Evolutionary conservation across 2,888 invertebrate genomes (phyloP).

Genomic region (Eupithecia exiguata): DNA sequence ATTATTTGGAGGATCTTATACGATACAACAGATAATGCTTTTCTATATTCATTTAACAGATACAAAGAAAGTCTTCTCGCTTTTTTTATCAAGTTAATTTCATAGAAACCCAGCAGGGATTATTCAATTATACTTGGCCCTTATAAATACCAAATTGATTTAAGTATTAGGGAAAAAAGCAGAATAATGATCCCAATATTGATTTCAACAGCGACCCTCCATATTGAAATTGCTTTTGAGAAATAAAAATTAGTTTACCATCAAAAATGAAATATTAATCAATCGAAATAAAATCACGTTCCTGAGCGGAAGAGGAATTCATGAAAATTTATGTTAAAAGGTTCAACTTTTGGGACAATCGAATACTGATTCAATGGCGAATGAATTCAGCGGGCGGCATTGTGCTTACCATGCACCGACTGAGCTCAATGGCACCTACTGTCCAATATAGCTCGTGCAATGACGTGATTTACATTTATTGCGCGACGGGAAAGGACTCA

Average conservation of each 20-base stretch:
- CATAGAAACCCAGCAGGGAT: conserved; percentile 45
- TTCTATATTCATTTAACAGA: conserved; percentile 23
- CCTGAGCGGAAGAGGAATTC: conserved; percentile 48
- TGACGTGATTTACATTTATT: conserved; percentile 77
- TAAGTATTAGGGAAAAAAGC: conserved; percentile 25
- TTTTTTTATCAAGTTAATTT: conserved; percentile 52
- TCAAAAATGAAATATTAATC: conserved; percentile 31
- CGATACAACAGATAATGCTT: not conserved
- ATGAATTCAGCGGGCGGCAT: conserved; percentile 68
- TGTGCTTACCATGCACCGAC: conserved; percentile 71
- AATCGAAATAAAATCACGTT: conserved; percentile 40
- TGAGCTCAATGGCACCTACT: conserved; percentile 64
- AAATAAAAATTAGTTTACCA: conserved; percentile 34
- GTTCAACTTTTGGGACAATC: conserved; percentile 65
- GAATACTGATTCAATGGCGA: conserved; percentile 72
- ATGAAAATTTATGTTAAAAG: conserved; percentile 61
- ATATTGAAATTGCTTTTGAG: conserved; percentile 25
- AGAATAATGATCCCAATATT: conserved; percentile 35
- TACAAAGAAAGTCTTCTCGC: conserved; percentile 60
- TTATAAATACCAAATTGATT: conserved; percentile 38
- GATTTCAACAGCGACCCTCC: conserved; percentile 27
- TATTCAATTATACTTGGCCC: conserved; percentile 42
- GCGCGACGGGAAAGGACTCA: conserved; percentile 57
- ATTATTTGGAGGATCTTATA: not conserved
- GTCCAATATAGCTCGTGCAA: conserved; percentile 68